Percentiles rank a stretch among this genome's conserved stretches.
Conservation (phyloP, 2,797 vertebrate species). For the Sphaeramia orbicularis region DNA sequence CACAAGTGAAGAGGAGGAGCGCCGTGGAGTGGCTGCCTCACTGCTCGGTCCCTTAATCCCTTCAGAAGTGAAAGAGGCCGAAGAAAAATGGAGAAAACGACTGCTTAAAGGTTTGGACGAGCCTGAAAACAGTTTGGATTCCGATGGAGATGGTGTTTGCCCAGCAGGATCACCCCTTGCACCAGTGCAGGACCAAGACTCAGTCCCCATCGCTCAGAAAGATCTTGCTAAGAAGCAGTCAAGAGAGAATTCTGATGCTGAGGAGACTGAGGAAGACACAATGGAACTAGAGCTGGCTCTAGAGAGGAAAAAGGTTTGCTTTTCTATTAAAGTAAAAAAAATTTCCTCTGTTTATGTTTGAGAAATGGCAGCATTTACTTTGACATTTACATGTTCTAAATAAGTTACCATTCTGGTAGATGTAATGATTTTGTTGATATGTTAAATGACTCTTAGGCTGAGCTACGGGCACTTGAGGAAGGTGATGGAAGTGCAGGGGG, state of each 20-base stretch:
- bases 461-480: conserved; percentile 95
- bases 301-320: conserved; percentile 93
- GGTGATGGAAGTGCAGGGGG: conserved; percentile 93
- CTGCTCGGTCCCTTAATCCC: conserved; percentile 94
- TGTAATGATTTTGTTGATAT: neutral
- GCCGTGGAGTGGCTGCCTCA: conserved; percentile 92
- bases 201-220: conserved; percentile 76
- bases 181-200: conserved; percentile 77
- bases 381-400: neutral
- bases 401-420: too few relatives aligned
- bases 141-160: conserved; percentile 78
- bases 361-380: neutral
- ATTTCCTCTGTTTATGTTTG: neutral
- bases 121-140: conserved; percentile 72
- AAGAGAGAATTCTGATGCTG: conserved; percentile 84
- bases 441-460: conserved; percentile 85
- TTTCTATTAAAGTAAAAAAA: neutral
- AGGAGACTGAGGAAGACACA: conserved; percentile 94
- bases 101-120: conserved; percentile 90
- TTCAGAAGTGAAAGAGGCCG: conserved; percentile 93
- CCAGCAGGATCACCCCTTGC: conserved; percentile 56
- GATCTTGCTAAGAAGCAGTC: conserved; percentile 89
- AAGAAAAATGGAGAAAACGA: conserved; percentile 95
- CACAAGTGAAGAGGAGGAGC: conserved; percentile 93
- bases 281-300: conserved; percentile 94